Evolutionary conservation across 2,888 invertebrate genomes (phyloP).

Genomic region (Bugulina stolonifera): DNA sequence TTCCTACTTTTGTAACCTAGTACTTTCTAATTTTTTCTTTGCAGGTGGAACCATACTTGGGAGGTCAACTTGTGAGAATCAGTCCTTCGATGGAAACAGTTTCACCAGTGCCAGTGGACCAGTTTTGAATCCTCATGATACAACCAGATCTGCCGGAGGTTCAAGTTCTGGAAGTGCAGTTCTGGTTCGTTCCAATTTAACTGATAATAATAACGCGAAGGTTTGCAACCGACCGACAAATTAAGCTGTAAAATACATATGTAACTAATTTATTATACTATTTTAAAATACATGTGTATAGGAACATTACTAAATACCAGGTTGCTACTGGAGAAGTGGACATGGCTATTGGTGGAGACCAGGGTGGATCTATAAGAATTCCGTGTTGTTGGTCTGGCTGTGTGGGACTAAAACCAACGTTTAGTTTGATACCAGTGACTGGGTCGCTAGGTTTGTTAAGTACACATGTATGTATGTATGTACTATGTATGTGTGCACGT

Average conservation of each 20-base stretch:
- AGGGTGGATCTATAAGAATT: conserved; percentile 30
- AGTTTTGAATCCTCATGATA: conserved; percentile 38
- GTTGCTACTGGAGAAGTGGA: conserved; percentile 30
- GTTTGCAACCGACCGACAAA: too few relatives aligned
- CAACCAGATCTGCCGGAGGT: conserved; percentile 37
- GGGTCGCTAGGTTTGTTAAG: conserved; percentile 26
- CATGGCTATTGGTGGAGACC: conserved; percentile 31
- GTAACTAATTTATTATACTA: too few relatives aligned
- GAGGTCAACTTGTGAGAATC: conserved; percentile 41
- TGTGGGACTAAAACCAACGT: conserved; percentile 31
- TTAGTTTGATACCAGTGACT: conserved; percentile 31
- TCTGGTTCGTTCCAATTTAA: conserved; percentile 32
- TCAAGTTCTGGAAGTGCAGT: conserved; percentile 44
- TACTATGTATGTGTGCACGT: too few relatives aligned
- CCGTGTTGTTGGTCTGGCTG: conserved; percentile 29
- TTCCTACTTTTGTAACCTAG: too few relatives aligned
- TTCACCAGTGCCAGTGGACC: conserved; percentile 38
- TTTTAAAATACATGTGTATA: too few relatives aligned
- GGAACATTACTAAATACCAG: too few relatives aligned
- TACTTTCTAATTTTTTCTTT: too few relatives aligned
- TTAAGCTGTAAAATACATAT: too few relatives aligned
- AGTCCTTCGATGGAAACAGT: conserved; percentile 41
- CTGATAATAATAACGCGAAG: too few relatives aligned
- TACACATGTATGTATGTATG: too few relatives aligned
- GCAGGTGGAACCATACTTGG: conserved; percentile 45